Percentiles rank a stretch among this genome's conserved stretches.
Conservation (phyloP, 2,888 invertebrate species). For the Balanococcus diminutus region DNA sequence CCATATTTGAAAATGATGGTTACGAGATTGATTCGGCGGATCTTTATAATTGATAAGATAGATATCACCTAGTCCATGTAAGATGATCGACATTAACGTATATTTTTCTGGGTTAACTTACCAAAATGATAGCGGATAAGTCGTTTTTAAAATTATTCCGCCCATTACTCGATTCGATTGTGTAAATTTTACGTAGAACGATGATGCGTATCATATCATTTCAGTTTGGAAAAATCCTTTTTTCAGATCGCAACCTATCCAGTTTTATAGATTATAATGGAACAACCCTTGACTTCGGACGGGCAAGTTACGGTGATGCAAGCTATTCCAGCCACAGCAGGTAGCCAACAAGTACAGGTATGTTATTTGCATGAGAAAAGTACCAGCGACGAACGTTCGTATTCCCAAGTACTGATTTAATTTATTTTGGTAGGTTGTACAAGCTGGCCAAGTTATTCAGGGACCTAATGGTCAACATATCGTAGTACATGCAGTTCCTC, state of each 20-base stretch:
- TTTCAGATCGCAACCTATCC: not conserved
- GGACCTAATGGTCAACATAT: conserved; percentile 74
- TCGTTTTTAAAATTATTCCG: not conserved
- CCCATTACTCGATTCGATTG: not conserved
- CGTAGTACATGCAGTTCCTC: conserved; percentile 72
- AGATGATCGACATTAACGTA: not conserved
- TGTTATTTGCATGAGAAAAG: no score
- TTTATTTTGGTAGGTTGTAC: conserved; percentile 58
- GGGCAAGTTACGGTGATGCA: conserved; percentile 61
- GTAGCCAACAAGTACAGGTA: conserved; percentile 67
- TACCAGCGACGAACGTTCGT: not conserved
- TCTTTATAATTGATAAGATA: not conserved
- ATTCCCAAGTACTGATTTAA: not conserved
- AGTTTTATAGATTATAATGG: conserved; percentile 37
- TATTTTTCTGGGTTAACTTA: not conserved
- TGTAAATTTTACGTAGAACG: not conserved
- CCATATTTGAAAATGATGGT: not conserved
- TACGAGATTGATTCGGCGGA: not conserved
- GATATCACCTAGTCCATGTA: not conserved
- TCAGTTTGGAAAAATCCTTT: no score
- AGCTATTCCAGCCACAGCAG: conserved; percentile 60
- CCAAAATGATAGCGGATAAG: not conserved
- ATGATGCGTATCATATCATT: no score
- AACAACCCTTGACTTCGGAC: conserved; percentile 55
- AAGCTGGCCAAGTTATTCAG: conserved; percentile 69